Conservation (phyloP, 2,888 invertebrate species). For the Cotesia congregata region DNA sequence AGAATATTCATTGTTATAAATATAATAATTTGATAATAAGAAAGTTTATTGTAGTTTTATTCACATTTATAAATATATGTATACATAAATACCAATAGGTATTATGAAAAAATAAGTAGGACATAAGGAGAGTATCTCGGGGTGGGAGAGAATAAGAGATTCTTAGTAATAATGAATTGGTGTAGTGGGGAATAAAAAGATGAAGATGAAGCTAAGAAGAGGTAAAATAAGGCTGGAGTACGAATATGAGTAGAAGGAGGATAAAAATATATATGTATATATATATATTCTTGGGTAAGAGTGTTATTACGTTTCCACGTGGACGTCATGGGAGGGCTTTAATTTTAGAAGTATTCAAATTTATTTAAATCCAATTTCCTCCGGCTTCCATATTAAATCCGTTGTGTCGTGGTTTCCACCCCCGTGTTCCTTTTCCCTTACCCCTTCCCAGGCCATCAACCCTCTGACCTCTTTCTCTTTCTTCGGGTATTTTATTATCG, state of each 20-base stretch:
- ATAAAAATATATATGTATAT: constrained; percentile 23
- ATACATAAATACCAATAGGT: constrained; percentile 45
- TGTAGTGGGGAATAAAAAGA: constrained; percentile 8
- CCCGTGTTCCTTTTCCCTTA: constrained; percentile 42
- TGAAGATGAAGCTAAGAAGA: constrained; percentile 34
- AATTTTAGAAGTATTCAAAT: constrained; percentile 69
- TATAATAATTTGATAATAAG: background rate
- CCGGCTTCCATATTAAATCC: constrained; percentile 63
- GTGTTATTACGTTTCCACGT: constrained; percentile 66
- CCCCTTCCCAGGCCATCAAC: constrained; percentile 21
- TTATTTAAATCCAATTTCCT: constrained; percentile 67
- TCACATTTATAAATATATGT: constrained; percentile 31
- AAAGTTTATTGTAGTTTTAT: background rate
- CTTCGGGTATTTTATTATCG: constrained; percentile 12
- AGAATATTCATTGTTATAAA: background rate
- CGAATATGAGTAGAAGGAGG: constrained; percentile 28
- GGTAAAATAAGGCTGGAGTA: constrained; percentile 43
- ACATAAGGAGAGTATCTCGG: constrained; percentile 40
- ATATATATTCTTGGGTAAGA: constrained; percentile 44
- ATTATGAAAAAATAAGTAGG: constrained; percentile 53
- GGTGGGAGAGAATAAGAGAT: constrained; percentile 4
- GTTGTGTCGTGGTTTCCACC: constrained; percentile 60
- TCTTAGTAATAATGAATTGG: background rate
- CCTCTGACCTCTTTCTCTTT: background rate
- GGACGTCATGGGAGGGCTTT: constrained; percentile 65